These are phyloP conservation scores for Medauroidea extradentata DNA, from an alignment of 1,140 invertebrate genomes.

Conservation along the genomic window DNA sequence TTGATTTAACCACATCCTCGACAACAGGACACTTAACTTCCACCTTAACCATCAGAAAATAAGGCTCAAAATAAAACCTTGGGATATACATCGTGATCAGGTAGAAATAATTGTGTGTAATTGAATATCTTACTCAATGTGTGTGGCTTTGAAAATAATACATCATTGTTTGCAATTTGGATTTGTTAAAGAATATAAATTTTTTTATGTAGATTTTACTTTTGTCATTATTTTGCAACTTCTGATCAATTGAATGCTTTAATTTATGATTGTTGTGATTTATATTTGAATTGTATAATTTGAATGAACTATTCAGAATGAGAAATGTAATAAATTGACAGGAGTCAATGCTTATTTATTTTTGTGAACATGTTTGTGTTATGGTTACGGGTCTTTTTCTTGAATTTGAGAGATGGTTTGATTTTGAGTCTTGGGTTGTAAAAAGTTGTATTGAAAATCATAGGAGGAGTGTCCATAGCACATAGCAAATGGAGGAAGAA, in stretches of 20 bases:
- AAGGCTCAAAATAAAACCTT: conserved; percentile 15
- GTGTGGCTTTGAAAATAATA: too few species aligned
- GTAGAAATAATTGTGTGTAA: too few species aligned
- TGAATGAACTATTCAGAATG: too few species aligned
- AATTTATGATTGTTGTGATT: too few species aligned
- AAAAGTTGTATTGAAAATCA: conserved; percentile 2
- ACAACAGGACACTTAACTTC: not conserved
- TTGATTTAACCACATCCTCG: conserved; percentile 9
- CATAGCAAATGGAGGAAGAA: conserved; percentile 16
- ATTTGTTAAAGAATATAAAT: too few species aligned
- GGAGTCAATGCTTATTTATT: not conserved
- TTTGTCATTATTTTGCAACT: too few species aligned
- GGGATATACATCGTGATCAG: too few species aligned
- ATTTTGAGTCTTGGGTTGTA: conserved; percentile 18
- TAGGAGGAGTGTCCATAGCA: conserved; percentile 18
- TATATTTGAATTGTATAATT: too few species aligned
- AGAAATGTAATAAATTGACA: not conserved
- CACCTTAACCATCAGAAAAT: conserved; percentile 2
- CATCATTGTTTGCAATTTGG: too few species aligned
- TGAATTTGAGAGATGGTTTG: conserved; percentile 5
- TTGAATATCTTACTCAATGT: too few species aligned
- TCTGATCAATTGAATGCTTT: too few species aligned
- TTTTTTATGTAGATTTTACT: too few species aligned
- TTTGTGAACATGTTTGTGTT: not conserved
- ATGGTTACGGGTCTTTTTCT: not conserved